Conservation (phyloP, 2,113 vertebrate genomes). For the Larimichthys crocea region DNA sequence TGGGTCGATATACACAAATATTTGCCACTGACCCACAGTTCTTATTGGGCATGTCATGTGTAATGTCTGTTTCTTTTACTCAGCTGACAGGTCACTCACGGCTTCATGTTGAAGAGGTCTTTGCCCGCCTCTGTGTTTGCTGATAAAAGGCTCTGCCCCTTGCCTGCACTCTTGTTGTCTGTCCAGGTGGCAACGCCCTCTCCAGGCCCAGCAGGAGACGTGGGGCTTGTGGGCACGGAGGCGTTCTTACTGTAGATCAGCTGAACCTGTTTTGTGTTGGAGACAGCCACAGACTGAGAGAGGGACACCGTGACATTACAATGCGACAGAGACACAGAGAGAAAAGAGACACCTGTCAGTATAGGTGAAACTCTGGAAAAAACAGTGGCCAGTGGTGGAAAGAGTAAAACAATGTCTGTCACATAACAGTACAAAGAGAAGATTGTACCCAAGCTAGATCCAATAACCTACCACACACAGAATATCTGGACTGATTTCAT, state of each 20-base stretch:
- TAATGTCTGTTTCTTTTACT: neutral
- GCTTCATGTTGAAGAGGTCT: conserved; percentile 98
- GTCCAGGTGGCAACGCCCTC: conserved; percentile 88
- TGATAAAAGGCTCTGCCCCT: conserved; percentile 85
- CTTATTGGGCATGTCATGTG: neutral
- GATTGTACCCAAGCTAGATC: neutral
- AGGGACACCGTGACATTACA: conserved; percentile 59
- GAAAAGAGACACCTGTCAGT: conserved; percentile 60
- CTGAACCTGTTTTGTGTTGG: conserved; percentile 87
- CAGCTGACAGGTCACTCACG: conserved; percentile 84
- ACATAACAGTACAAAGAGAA: neutral
- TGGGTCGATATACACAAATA: conserved; percentile 39
- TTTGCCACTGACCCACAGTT: conserved; percentile 4
- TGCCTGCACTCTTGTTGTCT: conserved; percentile 75
- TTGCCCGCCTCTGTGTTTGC: conserved; percentile 88
- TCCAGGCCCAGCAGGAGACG: conserved; percentile 85
- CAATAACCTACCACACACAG: too few species aligned
- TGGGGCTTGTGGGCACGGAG: conserved; percentile 87
- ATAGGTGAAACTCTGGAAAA: conserved; percentile 6
- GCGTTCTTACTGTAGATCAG: conserved; percentile 91
- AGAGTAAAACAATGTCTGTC: neutral
- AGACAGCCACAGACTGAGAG: conserved; percentile 79
- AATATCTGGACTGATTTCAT: too few species aligned
- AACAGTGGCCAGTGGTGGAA: neutral
- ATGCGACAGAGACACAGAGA: conserved; percentile 42